A percentile compares a stretch with the other conserved stretches of the same genome.
These are phyloP conservation scores for Plebejus argus DNA, from an alignment of 2,888 invertebrate genomes.

Conservation along the genomic window DNA sequence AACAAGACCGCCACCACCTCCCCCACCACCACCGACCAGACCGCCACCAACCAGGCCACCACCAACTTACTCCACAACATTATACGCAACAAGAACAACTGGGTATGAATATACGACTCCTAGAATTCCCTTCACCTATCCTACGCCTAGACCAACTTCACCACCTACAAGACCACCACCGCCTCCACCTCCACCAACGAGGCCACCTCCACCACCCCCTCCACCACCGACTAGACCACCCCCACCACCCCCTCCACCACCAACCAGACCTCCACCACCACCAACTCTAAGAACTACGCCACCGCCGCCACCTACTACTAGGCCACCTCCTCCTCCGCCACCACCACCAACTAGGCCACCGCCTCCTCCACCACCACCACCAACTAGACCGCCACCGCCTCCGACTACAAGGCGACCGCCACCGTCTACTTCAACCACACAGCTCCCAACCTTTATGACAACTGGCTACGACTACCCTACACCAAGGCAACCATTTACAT, in stretches of 20 bases:
- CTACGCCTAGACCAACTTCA: background rate
- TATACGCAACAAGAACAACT: conserved; percentile 5
- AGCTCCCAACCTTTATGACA: background rate
- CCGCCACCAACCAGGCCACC: conserved; percentile 28
- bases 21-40: conserved; percentile 32
- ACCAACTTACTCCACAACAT: conserved; percentile 38
- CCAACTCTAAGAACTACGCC: conserved; percentile 24
- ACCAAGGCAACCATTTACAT: conserved; percentile 20
- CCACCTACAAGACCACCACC: conserved; percentile 29
- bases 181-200: conserved; percentile 28
- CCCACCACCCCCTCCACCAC: conserved; percentile 23
- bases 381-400: conserved; percentile 36
- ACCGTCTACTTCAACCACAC: conserved; percentile 35
- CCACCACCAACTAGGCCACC: conserved; percentile 33
- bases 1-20: conserved; percentile 34
- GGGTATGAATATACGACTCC: conserved; percentile 31
- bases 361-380: conserved; percentile 31
- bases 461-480: conserved; percentile 30
- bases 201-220: conserved; percentile 28
- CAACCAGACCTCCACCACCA: conserved; percentile 37
- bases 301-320: conserved; percentile 35
- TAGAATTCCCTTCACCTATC: conserved; percentile 25
- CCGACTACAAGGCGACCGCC: conserved; percentile 33
- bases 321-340: conserved; percentile 40
- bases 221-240: conserved; percentile 27